Evolutionary conservation across 92 coral and sea anemone genomes (phyloP).

Genomic region (Umimayanthus chanpuru): DNA sequence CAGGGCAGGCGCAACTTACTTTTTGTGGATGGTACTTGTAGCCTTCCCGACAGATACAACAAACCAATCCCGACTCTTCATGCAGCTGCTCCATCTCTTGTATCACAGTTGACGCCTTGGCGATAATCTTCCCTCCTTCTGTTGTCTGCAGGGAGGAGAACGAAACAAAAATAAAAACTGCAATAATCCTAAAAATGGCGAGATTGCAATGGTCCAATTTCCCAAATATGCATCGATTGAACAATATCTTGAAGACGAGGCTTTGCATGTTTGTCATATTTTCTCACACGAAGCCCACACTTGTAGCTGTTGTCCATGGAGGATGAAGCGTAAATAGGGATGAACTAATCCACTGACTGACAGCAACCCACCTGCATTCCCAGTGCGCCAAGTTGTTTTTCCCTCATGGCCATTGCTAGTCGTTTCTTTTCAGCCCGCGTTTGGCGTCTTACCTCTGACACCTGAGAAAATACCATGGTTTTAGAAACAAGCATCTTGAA

Average conservation of each 20-base stretch:
- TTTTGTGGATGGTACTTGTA: constrained; percentile 94
- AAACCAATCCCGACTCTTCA: constrained; percentile 92
- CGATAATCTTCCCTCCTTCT: constrained; percentile 89
- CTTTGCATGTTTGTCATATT: no score
- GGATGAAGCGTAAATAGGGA: no score
- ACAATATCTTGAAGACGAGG: no score
- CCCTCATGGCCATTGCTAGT: constrained; percentile 99
- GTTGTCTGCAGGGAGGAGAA: constrained; percentile 66
- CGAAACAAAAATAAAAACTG: not conserved
- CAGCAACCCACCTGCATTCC: constrained; percentile 89
- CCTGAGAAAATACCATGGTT: constrained; percentile 48
- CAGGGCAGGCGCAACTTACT: constrained; percentile 44
- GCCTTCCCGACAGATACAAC: constrained; percentile 98
- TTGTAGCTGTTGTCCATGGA: no score
- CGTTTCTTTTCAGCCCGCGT: constrained; percentile 92
- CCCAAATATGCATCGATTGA: no score
- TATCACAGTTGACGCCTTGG: constrained; percentile 81
- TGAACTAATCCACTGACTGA: no score
- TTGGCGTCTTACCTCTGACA: constrained; percentile 88
- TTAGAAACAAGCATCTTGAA: not conserved
- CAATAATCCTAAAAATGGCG: not conserved
- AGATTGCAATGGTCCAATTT: no score
- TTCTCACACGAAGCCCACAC: no score
- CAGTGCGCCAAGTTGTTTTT: constrained; percentile 96
- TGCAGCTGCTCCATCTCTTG: constrained; percentile 95